Evolutionary conservation across 2,888 invertebrate species (phyloP), one percentile per base, ranked within the genome.

Genomic region (Caenorhabditis sinica): DNA sequence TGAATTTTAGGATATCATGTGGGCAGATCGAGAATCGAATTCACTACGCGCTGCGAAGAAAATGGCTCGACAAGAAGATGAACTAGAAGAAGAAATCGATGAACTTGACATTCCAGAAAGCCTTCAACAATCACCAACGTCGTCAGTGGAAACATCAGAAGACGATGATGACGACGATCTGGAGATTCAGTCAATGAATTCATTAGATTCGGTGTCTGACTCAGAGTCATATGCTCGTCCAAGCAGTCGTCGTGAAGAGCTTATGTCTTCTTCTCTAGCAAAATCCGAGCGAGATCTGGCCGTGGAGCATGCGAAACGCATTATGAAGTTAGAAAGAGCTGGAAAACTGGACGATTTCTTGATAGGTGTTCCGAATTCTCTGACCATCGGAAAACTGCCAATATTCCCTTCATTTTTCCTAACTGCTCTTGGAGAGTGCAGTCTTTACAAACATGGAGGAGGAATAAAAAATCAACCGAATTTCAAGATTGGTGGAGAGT

Each of bases 381-480:
- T 96, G 72, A 96, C 96, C 0, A 88, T 92, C 3, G 93, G 93
- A 11, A 94, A 96, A 51, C 94, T 97, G 86, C 97, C 98, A 0
- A 95, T 95, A 86, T 97, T 96, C 94, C 95, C 96, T 0, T 96
- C 96, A 89, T 98, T 97, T 97, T 95, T 96, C 11, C 94, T 98
- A 71, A 95, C 96, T 45, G 97, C 96, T 92, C 94, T 97, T 9
- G 98, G 98, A 0, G 95, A 96, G 0, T 96, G 96, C 56, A 96
- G 96, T 76, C 94, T 96, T 36, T 98, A 98, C 94, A 96, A 56
- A 17, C 72, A 76, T 13, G 60, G 51, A 13, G 30, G 13, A 33
- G 71, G 76, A 15, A 68, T 77, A 60, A 80, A 68, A 53, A 66
- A 65, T 93, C 96, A 97, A 93, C 96, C 96, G 1, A 97, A 97